Evolutionary conservation across 1,140 invertebrate genomes (phyloP).

Genomic region (Stegodyphus mimosarum): DNA sequence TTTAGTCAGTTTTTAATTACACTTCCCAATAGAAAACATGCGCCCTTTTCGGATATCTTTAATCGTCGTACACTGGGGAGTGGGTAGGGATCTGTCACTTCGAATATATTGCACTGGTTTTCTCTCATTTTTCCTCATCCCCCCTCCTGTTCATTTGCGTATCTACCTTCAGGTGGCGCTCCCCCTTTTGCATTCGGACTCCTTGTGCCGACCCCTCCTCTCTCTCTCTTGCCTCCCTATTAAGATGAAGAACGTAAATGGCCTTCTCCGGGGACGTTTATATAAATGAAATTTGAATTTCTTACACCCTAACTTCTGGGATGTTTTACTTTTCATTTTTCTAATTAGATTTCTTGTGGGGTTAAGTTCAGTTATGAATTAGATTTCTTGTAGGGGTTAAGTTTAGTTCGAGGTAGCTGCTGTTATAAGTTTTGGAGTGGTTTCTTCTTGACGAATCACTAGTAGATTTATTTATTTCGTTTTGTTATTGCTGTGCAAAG

Average conservation of each 20-base stretch:
- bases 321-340: neutral
- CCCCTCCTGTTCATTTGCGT: slow-evolving; percentile 22
- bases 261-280: slow-evolving; percentile 8
- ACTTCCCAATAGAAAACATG: slow-evolving; percentile 20
- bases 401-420: neutral
- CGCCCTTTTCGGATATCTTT: slow-evolving; percentile 30
- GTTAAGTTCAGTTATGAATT: slow-evolving; percentile 49
- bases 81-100: slow-evolving; percentile 24
- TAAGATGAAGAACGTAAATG: too few species aligned
- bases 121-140: neutral
- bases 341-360: slow-evolving; percentile 21
- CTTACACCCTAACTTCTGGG: slow-evolving; percentile 20
- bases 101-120: slow-evolving; percentile 11
- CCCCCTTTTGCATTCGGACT: neutral
- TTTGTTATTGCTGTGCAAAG: too few species aligned
- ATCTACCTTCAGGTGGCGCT: slow-evolving; percentile 21
- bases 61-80: slow-evolving; percentile 4
- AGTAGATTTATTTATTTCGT: too few species aligned
- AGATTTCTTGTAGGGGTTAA: slow-evolving; percentile 29
- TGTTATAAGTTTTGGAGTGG: too few species aligned
- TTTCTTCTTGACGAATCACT: too few species aligned
- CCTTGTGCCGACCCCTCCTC: slow-evolving; percentile 8
- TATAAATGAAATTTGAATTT: slow-evolving; percentile 57
- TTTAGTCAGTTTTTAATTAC: slow-evolving; percentile 44
- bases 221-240: too few species aligned